Evolutionary conservation across 2,113 vertebrate species (phyloP), one percentile per base, ranked within the genome.

Genomic region (Micronycteris hirsuta): DNA sequence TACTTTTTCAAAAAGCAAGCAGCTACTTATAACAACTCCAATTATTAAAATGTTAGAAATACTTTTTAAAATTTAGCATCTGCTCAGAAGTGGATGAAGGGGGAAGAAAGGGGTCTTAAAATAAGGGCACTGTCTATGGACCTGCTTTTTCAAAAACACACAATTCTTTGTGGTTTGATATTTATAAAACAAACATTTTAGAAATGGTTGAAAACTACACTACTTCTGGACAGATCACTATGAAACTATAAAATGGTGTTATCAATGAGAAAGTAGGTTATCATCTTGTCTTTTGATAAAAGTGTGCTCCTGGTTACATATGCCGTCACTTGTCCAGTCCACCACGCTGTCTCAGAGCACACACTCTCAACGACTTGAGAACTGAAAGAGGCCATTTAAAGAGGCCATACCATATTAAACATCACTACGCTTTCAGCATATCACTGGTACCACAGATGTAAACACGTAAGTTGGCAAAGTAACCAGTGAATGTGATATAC

Each of bases 1-100:
- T 36, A 83, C 31, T 82, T 58, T 47, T 86, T 83, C 31, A 85
- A 92, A 80, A 94, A 67, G 73, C 89, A 76, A 95, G 28, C 70
- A 78, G 24, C 49, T 82, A n/a, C 20, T 86, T 54, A 49, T 67
- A 78, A 33, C 9, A 78, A 36, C 12, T 76, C 63, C 36, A 83
- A 67, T 36, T 84, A 68, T 56, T 93, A 94, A 74, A 63, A 43
- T 45, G 73, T 16, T 43, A 33, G 31, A 83, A 61, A 91, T 52
- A 7, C 24, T n/a, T 58, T 47, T 19, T 1, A 2, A 70, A 88
- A 67, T 12, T 74, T 19, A 81, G 33, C 58, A 84, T 61, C 82
- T 58, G 38, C 54, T 94, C 77, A 68, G 63, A 71, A 47, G 58
- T 92, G 12, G 22, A 82, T 22, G 36, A 73, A 16, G 7, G 13